These are phyloP conservation scores for Dendrocincla fuliginosa DNA, from an alignment of 2,797 vertebrate species.

Conservation along the genomic window DNA sequence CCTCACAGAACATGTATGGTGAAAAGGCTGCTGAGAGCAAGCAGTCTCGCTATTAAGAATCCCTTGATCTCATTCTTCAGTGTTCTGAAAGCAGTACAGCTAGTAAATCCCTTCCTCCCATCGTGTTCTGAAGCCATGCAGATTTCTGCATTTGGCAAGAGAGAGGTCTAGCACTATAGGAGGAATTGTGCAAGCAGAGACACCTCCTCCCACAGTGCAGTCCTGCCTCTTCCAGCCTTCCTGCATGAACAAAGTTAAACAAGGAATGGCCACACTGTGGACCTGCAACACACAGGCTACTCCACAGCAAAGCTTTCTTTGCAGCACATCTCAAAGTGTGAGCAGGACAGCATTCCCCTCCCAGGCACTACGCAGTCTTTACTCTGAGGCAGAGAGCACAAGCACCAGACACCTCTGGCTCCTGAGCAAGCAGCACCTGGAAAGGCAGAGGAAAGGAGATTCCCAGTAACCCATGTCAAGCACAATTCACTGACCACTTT, in stretches of 20 bases:
- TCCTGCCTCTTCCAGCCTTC: not conserved
- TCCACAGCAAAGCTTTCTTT: not conserved
- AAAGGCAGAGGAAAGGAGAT: not conserved
- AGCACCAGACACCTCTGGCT: not conserved
- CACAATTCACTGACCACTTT: not conserved
- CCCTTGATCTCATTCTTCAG: not conserved
- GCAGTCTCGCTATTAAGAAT: not conserved
- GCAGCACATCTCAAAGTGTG: not conserved
- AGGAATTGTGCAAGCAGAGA: not conserved
- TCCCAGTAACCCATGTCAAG: not conserved
- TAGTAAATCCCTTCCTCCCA: not conserved
- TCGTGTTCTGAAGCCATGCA: not conserved
- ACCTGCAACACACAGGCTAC: not conserved
- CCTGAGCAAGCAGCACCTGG: not conserved
- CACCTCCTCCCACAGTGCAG: not conserved
- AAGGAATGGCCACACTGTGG: fast-evolving
- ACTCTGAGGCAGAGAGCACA: not conserved
- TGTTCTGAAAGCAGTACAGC: not conserved
- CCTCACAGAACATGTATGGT: fast-evolving
- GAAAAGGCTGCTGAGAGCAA: not conserved
- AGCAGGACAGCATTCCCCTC: fast-evolving
- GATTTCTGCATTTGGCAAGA: not conserved
- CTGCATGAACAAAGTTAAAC: not conserved
- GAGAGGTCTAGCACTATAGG: not conserved
- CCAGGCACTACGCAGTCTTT: no score